Conservation (phyloP, 2,797 vertebrate species). For the Pelodytes ibericus region DNA sequence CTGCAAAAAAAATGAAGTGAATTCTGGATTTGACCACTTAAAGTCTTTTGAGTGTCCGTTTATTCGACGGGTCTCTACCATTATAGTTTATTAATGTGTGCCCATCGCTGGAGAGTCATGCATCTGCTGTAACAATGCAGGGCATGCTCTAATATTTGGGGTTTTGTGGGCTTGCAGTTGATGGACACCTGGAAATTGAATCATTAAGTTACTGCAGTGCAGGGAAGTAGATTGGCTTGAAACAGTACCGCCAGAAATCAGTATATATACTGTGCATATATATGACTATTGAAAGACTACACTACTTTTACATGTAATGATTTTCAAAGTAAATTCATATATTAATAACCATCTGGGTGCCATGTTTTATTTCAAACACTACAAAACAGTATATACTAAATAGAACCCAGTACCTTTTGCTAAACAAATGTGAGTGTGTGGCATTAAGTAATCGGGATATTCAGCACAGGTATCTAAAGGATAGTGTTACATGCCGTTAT, state of each 20-base stretch:
- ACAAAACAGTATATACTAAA: too few relatives aligned
- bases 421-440: too few relatives aligned
- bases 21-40: neutral
- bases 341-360: too few relatives aligned
- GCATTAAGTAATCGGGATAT: too few relatives aligned
- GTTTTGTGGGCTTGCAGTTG: neutral
- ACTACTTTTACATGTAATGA: too few relatives aligned
- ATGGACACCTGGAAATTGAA: neutral
- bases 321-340: too few relatives aligned
- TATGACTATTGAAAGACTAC: too few relatives aligned
- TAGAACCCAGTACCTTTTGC: too few relatives aligned
- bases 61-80: neutral
- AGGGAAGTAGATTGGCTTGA: neutral
- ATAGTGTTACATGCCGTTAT: too few relatives aligned
- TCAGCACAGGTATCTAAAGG: too few relatives aligned
- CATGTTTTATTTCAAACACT: too few relatives aligned
- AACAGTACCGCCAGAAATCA: neutral
- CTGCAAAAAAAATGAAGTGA: neutral
- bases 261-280: neutral
- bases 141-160: neutral
- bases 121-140: neutral
- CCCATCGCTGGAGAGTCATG: neutral
- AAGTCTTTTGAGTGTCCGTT: neutral
- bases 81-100: neutral
- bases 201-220: slow-evolving; percentile 41